These are phyloP conservation scores for Strigamia maritima DNA, from an alignment of 2,888 invertebrate genomes.

Conservation along the genomic window DNA sequence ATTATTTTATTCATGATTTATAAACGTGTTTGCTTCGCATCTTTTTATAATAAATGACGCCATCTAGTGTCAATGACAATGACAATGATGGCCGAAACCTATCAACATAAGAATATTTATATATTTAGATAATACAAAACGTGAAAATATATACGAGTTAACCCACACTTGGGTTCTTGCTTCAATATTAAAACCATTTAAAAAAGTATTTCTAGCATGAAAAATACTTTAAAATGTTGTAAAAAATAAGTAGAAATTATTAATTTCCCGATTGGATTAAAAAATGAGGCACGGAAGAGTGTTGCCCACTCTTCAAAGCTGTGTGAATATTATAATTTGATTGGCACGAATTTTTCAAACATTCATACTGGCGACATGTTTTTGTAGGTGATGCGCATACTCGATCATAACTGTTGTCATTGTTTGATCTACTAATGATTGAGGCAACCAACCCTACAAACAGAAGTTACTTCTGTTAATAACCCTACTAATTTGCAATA, in stretches of 20 bases:
- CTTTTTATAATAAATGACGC: too few relatives aligned
- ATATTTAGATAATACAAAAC: too few relatives aligned
- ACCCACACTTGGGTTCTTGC: too few relatives aligned
- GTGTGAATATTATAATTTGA: neutral
- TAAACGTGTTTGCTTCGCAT: too few relatives aligned
- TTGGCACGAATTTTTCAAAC: neutral
- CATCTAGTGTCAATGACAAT: too few relatives aligned
- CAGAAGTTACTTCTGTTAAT: neutral
- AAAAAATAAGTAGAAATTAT: neutral
- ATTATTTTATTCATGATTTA: too few relatives aligned
- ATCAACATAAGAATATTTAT: too few relatives aligned
- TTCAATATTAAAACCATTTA: neutral
- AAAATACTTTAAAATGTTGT: neutral
- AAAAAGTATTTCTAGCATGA: neutral
- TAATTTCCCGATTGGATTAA: neutral
- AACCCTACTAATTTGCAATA: neutral
- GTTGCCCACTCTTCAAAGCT: neutral
- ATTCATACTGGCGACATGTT: neutral
- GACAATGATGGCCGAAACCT: too few relatives aligned
- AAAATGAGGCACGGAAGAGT: neutral
- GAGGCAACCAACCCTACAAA: conserved; percentile 35
- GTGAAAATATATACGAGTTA: too few relatives aligned
- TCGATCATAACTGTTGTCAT: conserved; percentile 23
- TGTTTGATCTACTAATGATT: conserved; percentile 29
- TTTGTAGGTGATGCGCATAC: neutral